Evolutionary conservation across 2,113 vertebrate species (phyloP).

Genomic region (Centropristis striata): DNA sequence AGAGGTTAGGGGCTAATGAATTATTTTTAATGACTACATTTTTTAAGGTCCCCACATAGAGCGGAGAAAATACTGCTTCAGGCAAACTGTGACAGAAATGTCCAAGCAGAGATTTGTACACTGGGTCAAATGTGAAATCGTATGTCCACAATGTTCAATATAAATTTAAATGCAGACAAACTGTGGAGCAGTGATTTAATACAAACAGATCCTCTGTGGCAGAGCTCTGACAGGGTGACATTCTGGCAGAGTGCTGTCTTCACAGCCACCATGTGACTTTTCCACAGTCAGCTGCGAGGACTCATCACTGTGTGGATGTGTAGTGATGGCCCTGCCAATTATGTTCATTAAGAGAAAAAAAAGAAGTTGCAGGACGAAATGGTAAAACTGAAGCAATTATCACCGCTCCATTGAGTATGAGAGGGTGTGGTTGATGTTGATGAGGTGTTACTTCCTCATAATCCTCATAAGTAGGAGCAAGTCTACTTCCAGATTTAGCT

Average conservation of each 20-base stretch:
- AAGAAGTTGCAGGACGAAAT: slow-evolving; percentile 6
- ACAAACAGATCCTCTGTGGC: slow-evolving; percentile 31
- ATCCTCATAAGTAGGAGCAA: too few relatives aligned
- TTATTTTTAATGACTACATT: slow-evolving; percentile 18
- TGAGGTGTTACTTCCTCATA: too few relatives aligned
- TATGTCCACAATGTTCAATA: slow-evolving; percentile 27
- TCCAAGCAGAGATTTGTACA: slow-evolving; percentile 16
- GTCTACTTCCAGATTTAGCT: too few relatives aligned
- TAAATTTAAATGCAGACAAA: slow-evolving; percentile 32
- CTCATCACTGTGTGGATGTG: slow-evolving; percentile 22
- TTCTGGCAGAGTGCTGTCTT: slow-evolving; percentile 13
- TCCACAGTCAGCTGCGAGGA: slow-evolving; percentile 14
- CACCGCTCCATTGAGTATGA: neutral
- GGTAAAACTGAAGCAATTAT: slow-evolving; percentile 26
- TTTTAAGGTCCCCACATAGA: slow-evolving; percentile 3
- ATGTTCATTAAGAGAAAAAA: slow-evolving; percentile 13
- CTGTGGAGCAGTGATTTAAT: slow-evolving; percentile 16
- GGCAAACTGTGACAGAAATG: neutral
- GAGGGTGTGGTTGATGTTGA: neutral
- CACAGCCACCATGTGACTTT: slow-evolving; percentile 12
- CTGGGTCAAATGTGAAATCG: slow-evolving; percentile 29
- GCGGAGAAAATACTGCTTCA: slow-evolving; percentile 12
- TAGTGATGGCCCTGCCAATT: slow-evolving; percentile 42
- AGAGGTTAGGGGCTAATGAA: neutral
- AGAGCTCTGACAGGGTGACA: slow-evolving; percentile 44